Evolutionary conservation across 1,140 invertebrate species (phyloP).

Genomic region (Eupristina koningsbergeri): DNA sequence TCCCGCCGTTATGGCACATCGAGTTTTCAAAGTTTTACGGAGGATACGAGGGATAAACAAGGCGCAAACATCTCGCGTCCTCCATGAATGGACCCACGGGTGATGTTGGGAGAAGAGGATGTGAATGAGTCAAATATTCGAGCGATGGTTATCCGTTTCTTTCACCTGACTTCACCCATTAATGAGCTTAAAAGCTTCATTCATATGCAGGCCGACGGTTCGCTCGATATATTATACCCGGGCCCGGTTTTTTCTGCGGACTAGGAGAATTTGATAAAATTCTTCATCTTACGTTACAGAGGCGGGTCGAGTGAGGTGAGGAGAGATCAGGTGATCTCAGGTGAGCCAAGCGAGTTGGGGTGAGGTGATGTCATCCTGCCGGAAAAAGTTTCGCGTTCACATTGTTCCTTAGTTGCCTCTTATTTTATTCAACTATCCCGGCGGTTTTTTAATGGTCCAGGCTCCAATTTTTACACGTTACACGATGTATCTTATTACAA

Average conservation of each 20-base stretch:
- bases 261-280: conserved; percentile 45
- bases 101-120: conserved; percentile 8
- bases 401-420: conserved; percentile 8
- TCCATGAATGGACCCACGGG: conserved; percentile 11
- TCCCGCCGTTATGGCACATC: background rate
- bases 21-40: conserved; percentile 12
- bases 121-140: conserved; percentile 42
- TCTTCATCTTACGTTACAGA: conserved; percentile 35
- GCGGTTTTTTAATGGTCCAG: background rate
- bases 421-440: background rate
- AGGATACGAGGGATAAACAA: conserved; percentile 7
- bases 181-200: conserved; percentile 50
- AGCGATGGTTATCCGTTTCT: conserved; percentile 41
- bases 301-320: too few species aligned
- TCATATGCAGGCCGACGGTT: conserved; percentile 32
- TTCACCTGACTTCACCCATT: conserved; percentile 48
- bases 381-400: conserved; percentile 32
- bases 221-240: background rate
- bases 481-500: conserved; percentile 18
- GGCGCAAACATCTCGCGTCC: background rate
- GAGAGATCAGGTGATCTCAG: too few species aligned
- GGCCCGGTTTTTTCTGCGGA: background rate
- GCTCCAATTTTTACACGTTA: background rate
- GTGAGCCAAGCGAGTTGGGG: too few species aligned
- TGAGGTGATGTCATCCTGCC: conserved; percentile 28